Base-by-base conservation (phyloP, 2,888 invertebrate genomes). In the Cerastis rubricosa region DNA sequence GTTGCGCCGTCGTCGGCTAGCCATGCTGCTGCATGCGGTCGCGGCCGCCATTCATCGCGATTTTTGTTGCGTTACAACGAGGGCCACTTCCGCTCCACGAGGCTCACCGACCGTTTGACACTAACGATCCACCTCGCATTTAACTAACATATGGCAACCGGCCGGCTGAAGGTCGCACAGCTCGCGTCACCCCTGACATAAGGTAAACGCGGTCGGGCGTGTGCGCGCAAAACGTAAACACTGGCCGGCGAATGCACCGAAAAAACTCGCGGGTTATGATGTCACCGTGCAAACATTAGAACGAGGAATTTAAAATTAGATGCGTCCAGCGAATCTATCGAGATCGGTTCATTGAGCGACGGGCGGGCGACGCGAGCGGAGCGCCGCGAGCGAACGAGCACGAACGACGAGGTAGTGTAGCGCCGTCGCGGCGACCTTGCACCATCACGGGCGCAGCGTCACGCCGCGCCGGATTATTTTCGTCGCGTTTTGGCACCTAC, bases 281-380 rank as follows among this genome's bases (percentile, higher is more conserved):
- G 96, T 96, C 96, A 96, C 93, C 94, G 93, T 91, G 93, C 95
- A 95, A 95, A 95, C 94, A 94, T 94, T 92, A 93, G 93, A 93
- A 88, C 94, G 94, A 95, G 92, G 90, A 95, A 94, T 92, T 93
- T 95, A 95, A 94, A 96, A 92, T 95, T 96, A 96, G 96, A 94
- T 92, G 92, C 93, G 94, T 91, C 92, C 91, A 90, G 93, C 93
- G 94, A 93, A 93, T 93, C 93, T 93, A 93, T 93, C 90, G 92
- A 90, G 90, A 89, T 90, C 92, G 94, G 93, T 95, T 94, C 96
- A 96, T 96, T 96, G 96, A 96, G 95, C 96, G 96, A 95, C 96
- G 95, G 93, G 93, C 94, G 94, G 91, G 96, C 96, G 92, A 94
- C 89, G 95, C 95, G 96, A 96, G 96, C 94, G 94, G 95, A 93